These are phyloP conservation scores for Ephestia elutella DNA, from an alignment of 1,140 invertebrate species.

Conservation along the genomic window DNA sequence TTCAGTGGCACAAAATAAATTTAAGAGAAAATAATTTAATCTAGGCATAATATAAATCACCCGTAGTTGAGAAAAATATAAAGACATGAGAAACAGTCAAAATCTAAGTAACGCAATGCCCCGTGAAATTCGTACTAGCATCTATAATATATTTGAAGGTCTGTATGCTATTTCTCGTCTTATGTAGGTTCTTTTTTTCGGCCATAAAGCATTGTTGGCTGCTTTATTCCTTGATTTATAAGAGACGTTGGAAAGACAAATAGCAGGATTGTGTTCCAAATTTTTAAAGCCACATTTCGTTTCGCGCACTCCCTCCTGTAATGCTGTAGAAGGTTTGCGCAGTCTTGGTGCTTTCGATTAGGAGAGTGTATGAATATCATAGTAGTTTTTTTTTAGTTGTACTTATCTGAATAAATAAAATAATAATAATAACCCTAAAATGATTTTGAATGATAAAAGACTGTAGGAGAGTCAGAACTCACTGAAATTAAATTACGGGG, in stretches of 20 bases:
- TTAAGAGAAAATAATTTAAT: too few relatives aligned
- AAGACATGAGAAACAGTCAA: not conserved
- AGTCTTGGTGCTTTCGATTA: slow-evolving; percentile 30
- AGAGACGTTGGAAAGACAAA: slow-evolving; percentile 76
- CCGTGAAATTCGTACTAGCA: slow-evolving; percentile 29
- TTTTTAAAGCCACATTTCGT: slow-evolving; percentile 77
- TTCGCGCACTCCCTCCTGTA: slow-evolving; percentile 59
- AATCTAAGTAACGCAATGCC: not conserved
- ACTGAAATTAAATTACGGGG: too few relatives aligned
- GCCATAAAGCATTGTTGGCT: slow-evolving; percentile 76
- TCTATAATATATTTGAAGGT: slow-evolving; percentile 62
- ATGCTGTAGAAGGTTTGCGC: slow-evolving; percentile 36
- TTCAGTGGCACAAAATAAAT: too few relatives aligned
- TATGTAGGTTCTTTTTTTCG: slow-evolving; percentile 73
- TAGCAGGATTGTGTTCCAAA: slow-evolving; percentile 76
- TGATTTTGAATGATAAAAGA: too few relatives aligned
- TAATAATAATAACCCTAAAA: too few relatives aligned
- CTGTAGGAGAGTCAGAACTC: too few relatives aligned
- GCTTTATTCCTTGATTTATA: slow-evolving; percentile 77
- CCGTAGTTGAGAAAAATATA: too few relatives aligned
- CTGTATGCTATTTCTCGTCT: slow-evolving; percentile 69
- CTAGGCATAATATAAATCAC: too few relatives aligned
- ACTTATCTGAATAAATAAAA: too few relatives aligned
- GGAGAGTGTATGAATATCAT: not conserved
- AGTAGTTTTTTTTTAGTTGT: too few relatives aligned